Base-by-base conservation (phyloP, 2,888 invertebrate genomes). In the Mactromeris polynyma region DNA sequence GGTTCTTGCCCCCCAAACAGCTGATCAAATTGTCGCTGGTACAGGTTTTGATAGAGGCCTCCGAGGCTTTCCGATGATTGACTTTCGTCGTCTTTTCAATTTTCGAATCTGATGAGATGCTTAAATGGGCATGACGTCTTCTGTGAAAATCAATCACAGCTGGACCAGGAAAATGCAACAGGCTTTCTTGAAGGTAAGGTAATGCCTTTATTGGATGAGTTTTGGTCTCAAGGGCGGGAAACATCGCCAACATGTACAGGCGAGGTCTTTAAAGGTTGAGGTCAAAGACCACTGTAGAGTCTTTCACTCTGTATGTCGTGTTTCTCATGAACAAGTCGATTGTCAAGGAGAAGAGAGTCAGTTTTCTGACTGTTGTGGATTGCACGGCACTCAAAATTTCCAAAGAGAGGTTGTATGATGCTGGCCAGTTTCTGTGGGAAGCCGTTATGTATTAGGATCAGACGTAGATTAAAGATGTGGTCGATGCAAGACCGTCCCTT, bases 1-100 rank as follows among this genome's bases (percentile, higher is more conserved):
- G 64, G 79, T 85, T 6, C 87, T 58, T 83, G 89, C 87, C 54
- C 36, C 31, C n/a, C 33, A 19, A 17, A 90, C 85, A n/a, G 87
- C 40, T 26, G 83, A 82, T 7, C 84, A 85, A 19, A 87, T 90
- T 36, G 64, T 90, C 33, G 77, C 87, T 33, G 89, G 85, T 2
- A 87, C 85, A 51, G 85, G 87, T 80, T 87, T 85, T 85, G 89
- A 86, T 38, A 81, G 89, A 51, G 87, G 85, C 3, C 26, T 85
- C 36, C n/a, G 40, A 4, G 89, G 69, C 9, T 19, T 89, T n/a
- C 54, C 77, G 33, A 64, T 90, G 69, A 51, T 87, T 36, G 89
- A 89, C 42, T 84, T n/a, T 83, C 46, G 7, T 31, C 6, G 58
- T 79, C 40, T 83, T 82, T n/a, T 26, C 58, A 78, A 33, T 9